A percentile compares a stretch with the other conserved stretches of the same genome.
Conservation (phyloP, 2,113 vertebrate species). For the Tragulus kanchil region DNA sequence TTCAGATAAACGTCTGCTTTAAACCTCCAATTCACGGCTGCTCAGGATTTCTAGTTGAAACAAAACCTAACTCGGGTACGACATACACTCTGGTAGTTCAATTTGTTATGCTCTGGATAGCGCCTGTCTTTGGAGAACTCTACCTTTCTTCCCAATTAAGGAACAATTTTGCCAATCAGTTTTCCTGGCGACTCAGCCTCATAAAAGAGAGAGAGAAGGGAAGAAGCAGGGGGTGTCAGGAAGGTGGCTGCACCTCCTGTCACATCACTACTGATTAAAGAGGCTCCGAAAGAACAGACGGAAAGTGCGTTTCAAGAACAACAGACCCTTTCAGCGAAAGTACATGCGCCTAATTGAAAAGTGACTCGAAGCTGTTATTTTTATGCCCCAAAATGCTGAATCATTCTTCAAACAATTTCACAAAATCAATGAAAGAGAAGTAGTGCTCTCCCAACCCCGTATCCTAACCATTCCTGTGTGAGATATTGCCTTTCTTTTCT, state of each 20-base stretch:
- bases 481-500: neutral
- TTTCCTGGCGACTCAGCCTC: neutral
- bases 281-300: conserved; percentile 6
- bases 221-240: neutral
- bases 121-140: conserved; percentile 15
- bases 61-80: neutral
- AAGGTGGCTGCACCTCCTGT: conserved; percentile 62
- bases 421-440: conserved; percentile 75
- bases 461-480: conserved; percentile 10
- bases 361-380: conserved; percentile 38
- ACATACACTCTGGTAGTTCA: conserved; percentile 31
- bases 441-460: conserved; percentile 41
- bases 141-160: conserved; percentile 68
- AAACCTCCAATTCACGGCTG: neutral
- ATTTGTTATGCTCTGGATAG: conserved; percentile 51
- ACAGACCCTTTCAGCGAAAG: neutral
- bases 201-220: neutral
- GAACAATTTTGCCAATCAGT: conserved; percentile 44
- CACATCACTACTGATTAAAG: conserved; percentile 63
- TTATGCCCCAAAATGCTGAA: conserved; percentile 75
- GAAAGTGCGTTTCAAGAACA: conserved; percentile 68
- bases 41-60: conserved; percentile 56
- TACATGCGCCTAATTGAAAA: conserved; percentile 62
- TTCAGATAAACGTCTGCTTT: neutral
- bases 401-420: conserved; percentile 56